A percentile compares a stretch with the other conserved stretches of the same genome.
phyloP scores from a whole-genome alignment of 2,113 vertebrate species.

The Sigmodon hispidus region DNA sequence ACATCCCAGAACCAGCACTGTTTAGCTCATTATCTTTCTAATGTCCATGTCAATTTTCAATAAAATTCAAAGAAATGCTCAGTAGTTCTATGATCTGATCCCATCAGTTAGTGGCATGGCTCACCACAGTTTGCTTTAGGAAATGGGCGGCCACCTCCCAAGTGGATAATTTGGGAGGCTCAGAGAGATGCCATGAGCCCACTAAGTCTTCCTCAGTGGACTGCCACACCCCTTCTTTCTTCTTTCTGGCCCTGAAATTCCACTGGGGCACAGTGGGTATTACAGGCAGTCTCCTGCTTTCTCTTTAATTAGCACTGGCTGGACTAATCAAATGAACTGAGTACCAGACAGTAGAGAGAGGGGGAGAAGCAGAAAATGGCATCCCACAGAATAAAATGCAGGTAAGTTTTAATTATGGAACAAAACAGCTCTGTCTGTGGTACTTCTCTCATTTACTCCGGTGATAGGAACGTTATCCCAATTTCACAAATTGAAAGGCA shows the following conservation, averaged over 20 bases:
- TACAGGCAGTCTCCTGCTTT: constrained; percentile 25
- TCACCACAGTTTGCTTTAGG: not conserved
- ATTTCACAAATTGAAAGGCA: not conserved
- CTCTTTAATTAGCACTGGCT: not conserved
- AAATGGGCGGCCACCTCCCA: constrained; percentile 10
- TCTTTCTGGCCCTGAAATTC: constrained; percentile 4
- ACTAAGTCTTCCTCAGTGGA: not conserved
- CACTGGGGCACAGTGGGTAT: not conserved
- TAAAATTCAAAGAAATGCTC: constrained; percentile 81
- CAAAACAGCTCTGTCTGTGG: not conserved
- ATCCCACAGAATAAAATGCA: constrained; percentile 16
- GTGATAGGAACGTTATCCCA: not conserved
- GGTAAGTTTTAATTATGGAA: constrained; percentile 48
- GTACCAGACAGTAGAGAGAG: not conserved
- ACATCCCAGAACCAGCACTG: constrained; percentile 73
- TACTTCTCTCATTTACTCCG: constrained; percentile 1
- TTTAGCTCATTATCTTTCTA: constrained; percentile 82
- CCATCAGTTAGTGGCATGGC: not conserved
- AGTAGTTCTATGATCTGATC: constrained; percentile 60
- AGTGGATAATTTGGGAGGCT: not conserved
- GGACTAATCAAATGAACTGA: not conserved
- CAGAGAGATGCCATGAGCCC: not conserved
- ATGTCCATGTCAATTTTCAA: constrained; percentile 83
- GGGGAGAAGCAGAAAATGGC: not conserved
- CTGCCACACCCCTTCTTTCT: not conserved